These are phyloP conservation scores for Alauda arvensis DNA, from an alignment of 2,797 vertebrate genomes.

Conservation along the genomic window DNA sequence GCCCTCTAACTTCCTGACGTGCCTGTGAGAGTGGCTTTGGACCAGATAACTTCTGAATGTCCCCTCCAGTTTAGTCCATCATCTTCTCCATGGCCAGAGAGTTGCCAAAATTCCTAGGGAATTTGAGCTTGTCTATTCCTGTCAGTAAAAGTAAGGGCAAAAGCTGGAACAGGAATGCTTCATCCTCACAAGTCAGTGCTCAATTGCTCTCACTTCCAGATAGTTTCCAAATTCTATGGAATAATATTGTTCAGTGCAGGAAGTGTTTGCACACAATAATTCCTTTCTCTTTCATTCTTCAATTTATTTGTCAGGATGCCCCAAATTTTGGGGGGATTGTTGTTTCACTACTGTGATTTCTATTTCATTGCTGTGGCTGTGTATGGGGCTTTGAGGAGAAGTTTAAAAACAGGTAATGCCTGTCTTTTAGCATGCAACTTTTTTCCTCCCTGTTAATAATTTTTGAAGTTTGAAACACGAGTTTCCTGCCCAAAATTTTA, in stretches of 20 bases:
- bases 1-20: not conserved
- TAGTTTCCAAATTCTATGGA: not conserved
- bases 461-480: not conserved
- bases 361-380: not conserved
- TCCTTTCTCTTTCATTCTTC: rapidly evolving
- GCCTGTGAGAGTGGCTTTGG: not conserved
- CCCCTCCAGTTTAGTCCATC: not conserved
- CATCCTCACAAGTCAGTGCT: not conserved
- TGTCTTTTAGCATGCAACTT: too few species aligned
- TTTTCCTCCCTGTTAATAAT: not conserved
- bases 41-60: not conserved
- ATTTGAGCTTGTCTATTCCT: not conserved
- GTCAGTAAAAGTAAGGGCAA: not conserved
- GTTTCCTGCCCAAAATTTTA: not conserved
- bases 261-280: not conserved
- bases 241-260: not conserved
- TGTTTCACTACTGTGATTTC: not conserved
- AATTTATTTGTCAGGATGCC: not conserved
- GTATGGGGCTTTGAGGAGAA: not conserved
- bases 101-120: not conserved
- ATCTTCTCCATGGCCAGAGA: not conserved
- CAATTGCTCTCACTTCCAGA: not conserved
- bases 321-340: rapidly evolving
- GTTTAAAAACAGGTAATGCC: not conserved
- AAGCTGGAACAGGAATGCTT: not conserved